These are phyloP conservation scores for Cyphomyrus plagiostoma DNA, from an alignment of 2,113 vertebrate species.

Conservation along the genomic window DNA sequence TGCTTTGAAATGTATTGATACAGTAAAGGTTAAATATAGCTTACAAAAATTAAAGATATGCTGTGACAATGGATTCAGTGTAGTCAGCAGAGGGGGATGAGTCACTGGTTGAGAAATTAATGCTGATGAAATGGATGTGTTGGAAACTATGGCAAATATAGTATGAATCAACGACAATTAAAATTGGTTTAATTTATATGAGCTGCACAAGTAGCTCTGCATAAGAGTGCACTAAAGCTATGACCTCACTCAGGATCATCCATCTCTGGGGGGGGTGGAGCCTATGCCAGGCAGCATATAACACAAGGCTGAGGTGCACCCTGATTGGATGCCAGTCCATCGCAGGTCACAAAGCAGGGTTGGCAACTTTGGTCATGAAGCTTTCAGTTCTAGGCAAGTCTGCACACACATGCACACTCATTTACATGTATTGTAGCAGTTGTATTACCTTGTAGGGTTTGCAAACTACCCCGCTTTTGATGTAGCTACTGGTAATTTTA, in stretches of 20 bases:
- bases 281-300: background rate
- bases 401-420: background rate
- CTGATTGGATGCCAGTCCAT: background rate
- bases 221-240: background rate
- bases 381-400: background rate
- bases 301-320: background rate
- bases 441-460: background rate
- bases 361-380: background rate
- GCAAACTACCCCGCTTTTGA: background rate
- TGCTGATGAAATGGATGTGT: background rate
- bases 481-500: background rate
- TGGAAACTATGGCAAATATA: background rate
- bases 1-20: constrained; percentile 5
- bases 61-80: background rate
- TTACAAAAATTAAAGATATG: background rate
- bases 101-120: background rate
- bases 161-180: background rate
- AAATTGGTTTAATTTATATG: background rate
- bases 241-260: background rate
- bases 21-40: background rate
- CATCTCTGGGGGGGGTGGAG: background rate
- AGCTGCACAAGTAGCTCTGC: background rate
- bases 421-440: background rate
- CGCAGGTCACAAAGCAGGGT: background rate
- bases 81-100: background rate